phyloP scores from a whole-genome alignment of 2,113 vertebrate species.

The Antigone vipio region DNA sequence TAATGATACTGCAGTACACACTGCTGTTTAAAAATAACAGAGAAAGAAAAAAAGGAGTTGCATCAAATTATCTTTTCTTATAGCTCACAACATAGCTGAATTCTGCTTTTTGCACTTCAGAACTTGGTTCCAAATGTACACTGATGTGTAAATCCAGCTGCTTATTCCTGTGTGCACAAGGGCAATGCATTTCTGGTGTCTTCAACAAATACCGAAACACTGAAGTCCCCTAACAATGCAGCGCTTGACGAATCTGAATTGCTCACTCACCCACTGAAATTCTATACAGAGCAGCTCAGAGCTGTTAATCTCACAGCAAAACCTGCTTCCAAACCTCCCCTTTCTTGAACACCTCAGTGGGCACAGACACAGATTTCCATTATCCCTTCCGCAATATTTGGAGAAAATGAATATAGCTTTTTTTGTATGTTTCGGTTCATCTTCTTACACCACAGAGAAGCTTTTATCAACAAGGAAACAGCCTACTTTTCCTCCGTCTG shows the following conservation, averaged over 20 bases:
- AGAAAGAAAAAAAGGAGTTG: not conserved
- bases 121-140: not conserved
- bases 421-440: not conserved
- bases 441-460: not conserved
- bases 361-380: not conserved
- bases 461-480: conserved; percentile 1
- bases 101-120: conserved; percentile 3
- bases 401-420: not conserved
- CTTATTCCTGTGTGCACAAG: not conserved
- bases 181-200: conserved; percentile 26
- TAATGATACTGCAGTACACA: not conserved
- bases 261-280: conserved; percentile 67
- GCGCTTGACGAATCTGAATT: conserved; percentile 60
- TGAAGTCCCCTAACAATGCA: conserved; percentile 62
- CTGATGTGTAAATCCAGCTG: not conserved
- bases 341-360: not conserved
- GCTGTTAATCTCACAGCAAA: conserved; percentile 22
- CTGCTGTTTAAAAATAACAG: not conserved
- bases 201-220: conserved; percentile 45
- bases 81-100: not conserved
- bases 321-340: conserved; percentile 49
- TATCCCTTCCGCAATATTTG: not conserved
- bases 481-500: not conserved
- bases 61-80: not conserved
- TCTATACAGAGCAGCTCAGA: conserved; percentile 50